Base-by-base conservation (phyloP, 2,797 vertebrate species). In the Babyrousa celebensis region DNA sequence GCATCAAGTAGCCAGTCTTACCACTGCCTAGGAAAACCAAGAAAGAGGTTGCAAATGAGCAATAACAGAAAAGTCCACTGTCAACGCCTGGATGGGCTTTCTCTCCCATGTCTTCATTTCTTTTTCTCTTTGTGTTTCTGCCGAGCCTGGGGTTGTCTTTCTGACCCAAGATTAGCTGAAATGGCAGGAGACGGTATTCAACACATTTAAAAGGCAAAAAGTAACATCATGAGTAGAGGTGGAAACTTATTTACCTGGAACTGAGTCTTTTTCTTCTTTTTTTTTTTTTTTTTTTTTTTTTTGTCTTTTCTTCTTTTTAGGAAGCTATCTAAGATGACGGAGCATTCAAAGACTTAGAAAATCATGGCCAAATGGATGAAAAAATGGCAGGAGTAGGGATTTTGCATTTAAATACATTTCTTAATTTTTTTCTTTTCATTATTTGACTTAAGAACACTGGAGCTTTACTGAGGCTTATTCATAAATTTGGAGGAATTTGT, bases 361-460 rank as follows among this genome's bases (percentile, higher is more conserved):
- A 75, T 27, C 6, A 68, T 67, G 63, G 48, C 18, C 32, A 80
- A 63, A 67, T 32, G 29, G 48, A 12, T 67, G 65, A 60, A 15
- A 85, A 83, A 67, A 84, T 48, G 72, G 32, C 43, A 36, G 16
- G 52, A 77, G 60, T 15, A 60, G 40, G 5, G 68, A 54, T 80
- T 91, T n/a, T 75, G 9, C 17, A 43, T 75, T 79, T 29, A 79
- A 95, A 56, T 60, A 40, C 36, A 85, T 29, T 62, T 85, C 17
- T 43, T 75, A 54, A 71, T 63, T 88, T 89, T 23, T 62, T 94
- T 87, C 20, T 52, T 65, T 63, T 68, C 10, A 75, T 77, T 75
- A 7, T 68, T 74, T 77, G 52, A 74, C 56, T 96, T 52, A 62
- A 93, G 70, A 95, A 67, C 71, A 70, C 23, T 62, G 62, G 40